Percentiles rank a stretch among this genome's conserved stretches.
phyloP scores from a whole-genome alignment of 2,113 vertebrate genomes.

The Cynocephalus volans region DNA sequence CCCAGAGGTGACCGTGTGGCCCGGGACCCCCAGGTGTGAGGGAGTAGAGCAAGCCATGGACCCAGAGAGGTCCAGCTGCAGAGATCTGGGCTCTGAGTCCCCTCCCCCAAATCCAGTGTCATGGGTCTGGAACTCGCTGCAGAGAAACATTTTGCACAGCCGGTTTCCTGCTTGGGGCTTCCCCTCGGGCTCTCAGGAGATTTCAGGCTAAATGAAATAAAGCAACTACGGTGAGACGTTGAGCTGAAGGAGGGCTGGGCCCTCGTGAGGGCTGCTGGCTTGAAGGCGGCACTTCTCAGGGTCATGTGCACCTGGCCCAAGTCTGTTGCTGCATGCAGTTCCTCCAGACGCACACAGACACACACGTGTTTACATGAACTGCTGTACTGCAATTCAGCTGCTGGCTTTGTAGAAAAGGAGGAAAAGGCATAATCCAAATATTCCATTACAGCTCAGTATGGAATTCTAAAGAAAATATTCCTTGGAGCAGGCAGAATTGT shows the following conservation, averaged over 20 bases:
- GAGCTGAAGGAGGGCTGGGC: not conserved
- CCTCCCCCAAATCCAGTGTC: accelerated
- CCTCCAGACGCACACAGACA: not conserved
- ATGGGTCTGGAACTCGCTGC: accelerated
- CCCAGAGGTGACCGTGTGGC: not conserved
- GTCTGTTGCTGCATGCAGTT: accelerated
- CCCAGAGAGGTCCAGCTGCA: no score
- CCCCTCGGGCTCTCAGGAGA: not conserved
- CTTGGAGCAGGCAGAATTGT: not conserved
- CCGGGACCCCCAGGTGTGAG: not conserved
- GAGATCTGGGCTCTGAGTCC: not conserved
- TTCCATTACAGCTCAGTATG: not conserved
- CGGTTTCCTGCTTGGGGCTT: not conserved
- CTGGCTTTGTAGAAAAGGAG: not conserved
- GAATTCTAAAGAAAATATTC: not conserved
- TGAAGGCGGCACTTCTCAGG: accelerated
- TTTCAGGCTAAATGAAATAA: not conserved
- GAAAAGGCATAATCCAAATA: not conserved
- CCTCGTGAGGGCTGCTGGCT: accelerated
- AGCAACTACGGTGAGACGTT: accelerated
- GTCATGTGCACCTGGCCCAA: accelerated
- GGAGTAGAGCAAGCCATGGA: not conserved
- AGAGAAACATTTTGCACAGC: accelerated
- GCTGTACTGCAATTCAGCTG: not conserved
- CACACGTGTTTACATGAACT: not conserved